Evolutionary conservation across 2,888 invertebrate genomes (phyloP).

Genomic region (Dryocosmus kuriphilus): DNA sequence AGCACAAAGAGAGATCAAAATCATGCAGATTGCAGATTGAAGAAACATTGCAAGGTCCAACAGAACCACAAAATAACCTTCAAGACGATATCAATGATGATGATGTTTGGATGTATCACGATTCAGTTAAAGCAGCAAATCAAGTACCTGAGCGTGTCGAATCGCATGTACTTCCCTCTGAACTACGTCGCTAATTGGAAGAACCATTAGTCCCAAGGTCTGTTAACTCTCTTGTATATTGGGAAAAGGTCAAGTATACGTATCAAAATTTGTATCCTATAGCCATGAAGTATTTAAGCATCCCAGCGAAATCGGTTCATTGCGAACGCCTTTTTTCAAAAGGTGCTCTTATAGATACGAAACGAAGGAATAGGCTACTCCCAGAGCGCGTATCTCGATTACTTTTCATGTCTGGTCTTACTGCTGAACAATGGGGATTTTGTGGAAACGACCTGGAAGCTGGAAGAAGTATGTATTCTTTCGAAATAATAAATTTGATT

Average conservation of each 20-base stretch:
- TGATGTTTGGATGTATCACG: background rate
- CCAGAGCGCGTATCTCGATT: slow-evolving; percentile 7
- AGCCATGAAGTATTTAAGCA: slow-evolving; percentile 32
- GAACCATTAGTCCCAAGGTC: slow-evolving; percentile 13
- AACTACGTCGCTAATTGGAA: slow-evolving; percentile 3
- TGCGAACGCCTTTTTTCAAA: slow-evolving; percentile 32
- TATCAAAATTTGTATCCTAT: slow-evolving; percentile 15
- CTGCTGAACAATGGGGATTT: slow-evolving; percentile 17
- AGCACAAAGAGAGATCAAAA: background rate
- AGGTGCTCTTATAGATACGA: background rate
- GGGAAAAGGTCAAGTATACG: slow-evolving; percentile 1
- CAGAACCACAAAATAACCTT: background rate
- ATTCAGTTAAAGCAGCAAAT: slow-evolving; percentile 1
- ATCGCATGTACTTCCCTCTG: background rate
- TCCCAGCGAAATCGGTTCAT: slow-evolving; percentile 35
- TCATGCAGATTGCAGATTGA: background rate
- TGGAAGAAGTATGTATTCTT: too few relatives aligned
- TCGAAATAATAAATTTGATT: too few relatives aligned
- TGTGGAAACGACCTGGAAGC: background rate
- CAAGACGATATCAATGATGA: background rate
- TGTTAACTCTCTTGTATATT: slow-evolving; percentile 28
- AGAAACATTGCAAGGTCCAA: background rate
- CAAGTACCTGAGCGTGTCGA: background rate
- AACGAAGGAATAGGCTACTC: background rate
- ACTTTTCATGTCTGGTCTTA: background rate